These are phyloP conservation scores for Perizoma flavofasciatum DNA, from an alignment of 2,888 invertebrate species.

Conservation along the genomic window DNA sequence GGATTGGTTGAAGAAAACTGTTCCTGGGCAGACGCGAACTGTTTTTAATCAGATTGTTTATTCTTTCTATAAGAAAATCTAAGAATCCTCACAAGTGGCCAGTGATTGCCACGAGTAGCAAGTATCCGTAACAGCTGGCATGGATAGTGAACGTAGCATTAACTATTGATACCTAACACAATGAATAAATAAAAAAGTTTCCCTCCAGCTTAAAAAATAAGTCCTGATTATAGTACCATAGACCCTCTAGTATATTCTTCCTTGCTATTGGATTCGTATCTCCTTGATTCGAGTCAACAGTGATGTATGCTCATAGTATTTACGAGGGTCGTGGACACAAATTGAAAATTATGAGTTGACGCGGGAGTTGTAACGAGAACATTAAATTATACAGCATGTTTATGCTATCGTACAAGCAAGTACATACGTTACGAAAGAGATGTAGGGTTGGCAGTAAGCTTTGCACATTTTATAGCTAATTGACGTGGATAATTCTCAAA, in stretches of 20 bases:
- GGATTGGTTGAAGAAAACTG: too few species aligned
- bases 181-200: too few species aligned
- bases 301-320: slow-evolving; percentile 65
- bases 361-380: slow-evolving; percentile 64
- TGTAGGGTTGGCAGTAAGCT: slow-evolving; percentile 20
- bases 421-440: slow-evolving; percentile 27
- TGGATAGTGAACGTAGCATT: too few species aligned
- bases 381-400: slow-evolving; percentile 56
- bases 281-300: slow-evolving; percentile 59
- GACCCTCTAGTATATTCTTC: not conserved
- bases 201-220: too few species aligned
- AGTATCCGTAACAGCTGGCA: too few species aligned
- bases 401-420: slow-evolving; percentile 37
- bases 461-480: not conserved
- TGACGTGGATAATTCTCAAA: not conserved
- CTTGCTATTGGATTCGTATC: slow-evolving; percentile 20
- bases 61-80: too few species aligned
- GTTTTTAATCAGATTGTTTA: too few species aligned
- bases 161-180: too few species aligned
- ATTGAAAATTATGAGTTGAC: slow-evolving; percentile 78
- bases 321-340: slow-evolving; percentile 70
- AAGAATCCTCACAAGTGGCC: too few species aligned
- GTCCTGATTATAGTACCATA: not conserved
- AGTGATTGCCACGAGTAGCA: too few species aligned
- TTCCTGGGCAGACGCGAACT: too few species aligned